These are phyloP conservation scores for Plebejus argus DNA, from an alignment of 2,888 invertebrate species.

Conservation along the genomic window DNA sequence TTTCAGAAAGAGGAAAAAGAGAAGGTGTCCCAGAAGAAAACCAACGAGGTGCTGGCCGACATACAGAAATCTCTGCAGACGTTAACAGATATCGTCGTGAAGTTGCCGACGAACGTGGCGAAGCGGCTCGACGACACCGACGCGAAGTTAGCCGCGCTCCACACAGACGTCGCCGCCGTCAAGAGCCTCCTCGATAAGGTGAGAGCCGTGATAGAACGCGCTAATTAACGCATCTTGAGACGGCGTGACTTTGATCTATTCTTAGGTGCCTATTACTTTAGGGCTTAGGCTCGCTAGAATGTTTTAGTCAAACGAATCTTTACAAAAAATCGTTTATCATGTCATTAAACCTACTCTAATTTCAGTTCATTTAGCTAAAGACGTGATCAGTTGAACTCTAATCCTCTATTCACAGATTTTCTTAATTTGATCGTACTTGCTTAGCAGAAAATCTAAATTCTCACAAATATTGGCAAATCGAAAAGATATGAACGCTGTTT, in stretches of 20 bases:
- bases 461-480: no score
- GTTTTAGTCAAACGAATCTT: background rate
- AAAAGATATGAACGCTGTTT: no score
- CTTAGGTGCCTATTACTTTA: background rate
- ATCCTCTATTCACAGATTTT: no score
- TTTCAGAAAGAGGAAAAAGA: conserved; percentile 85
- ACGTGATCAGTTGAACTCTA: no score
- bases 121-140: conserved; percentile 63
- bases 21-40: conserved; percentile 82
- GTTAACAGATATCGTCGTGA: conserved; percentile 51
- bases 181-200: conserved; percentile 65
- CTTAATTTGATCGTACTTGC: no score
- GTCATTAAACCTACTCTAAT: no score
- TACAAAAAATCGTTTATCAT: background rate
- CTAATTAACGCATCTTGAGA: background rate
- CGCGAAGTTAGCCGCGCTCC: conserved; percentile 64
- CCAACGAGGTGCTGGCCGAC: conserved; percentile 77
- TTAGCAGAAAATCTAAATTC: background rate
- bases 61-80: conserved; percentile 63
- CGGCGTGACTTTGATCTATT: background rate
- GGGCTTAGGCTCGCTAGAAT: background rate
- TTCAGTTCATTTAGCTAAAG: no score
- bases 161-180: conserved; percentile 58
- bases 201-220: background rate
- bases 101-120: conserved; percentile 45